Evolutionary conservation across 2,797 vertebrate species (phyloP).

Genomic region (Bovichtus variegatus): DNA sequence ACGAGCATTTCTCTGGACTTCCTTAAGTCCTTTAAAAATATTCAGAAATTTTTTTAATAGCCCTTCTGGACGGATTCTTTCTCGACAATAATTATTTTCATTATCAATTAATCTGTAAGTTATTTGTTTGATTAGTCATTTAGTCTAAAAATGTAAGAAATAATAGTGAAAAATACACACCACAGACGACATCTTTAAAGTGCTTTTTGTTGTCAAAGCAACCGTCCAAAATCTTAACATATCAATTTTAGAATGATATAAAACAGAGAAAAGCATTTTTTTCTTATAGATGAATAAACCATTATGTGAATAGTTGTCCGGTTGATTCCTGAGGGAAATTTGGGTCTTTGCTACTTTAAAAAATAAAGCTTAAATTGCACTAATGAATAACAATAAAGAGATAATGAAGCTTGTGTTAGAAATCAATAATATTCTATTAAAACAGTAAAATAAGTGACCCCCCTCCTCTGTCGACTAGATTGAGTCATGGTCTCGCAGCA

Average conservation of each 20-base stretch:
- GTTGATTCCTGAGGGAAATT: neutral
- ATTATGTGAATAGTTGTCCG: neutral
- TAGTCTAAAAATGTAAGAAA: neutral
- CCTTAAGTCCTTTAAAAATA: neutral
- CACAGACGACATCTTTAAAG: too few species aligned
- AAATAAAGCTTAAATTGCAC: neutral
- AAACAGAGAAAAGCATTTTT: too few species aligned
- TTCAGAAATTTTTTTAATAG: too few species aligned
- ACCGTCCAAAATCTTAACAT: neutral
- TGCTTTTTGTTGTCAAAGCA: too few species aligned
- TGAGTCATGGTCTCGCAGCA: conserved; percentile 2
- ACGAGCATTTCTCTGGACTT: rapidly evolving
- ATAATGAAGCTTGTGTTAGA: neutral
- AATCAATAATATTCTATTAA: neutral
- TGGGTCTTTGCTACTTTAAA: neutral
- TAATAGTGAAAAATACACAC: rapidly evolving
- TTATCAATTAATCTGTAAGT: neutral
- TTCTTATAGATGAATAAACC: neutral
- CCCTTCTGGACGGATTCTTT: neutral
- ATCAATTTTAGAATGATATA: neutral
- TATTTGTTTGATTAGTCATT: neutral
- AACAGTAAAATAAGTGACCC: neutral
- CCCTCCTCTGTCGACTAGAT: neutral
- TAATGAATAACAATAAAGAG: neutral
- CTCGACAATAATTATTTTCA: neutral